Evolutionary conservation across 2,797 vertebrate genomes (phyloP), one percentile per base, ranked within the genome.

Genomic region (Malacoctenus gilli): DNA sequence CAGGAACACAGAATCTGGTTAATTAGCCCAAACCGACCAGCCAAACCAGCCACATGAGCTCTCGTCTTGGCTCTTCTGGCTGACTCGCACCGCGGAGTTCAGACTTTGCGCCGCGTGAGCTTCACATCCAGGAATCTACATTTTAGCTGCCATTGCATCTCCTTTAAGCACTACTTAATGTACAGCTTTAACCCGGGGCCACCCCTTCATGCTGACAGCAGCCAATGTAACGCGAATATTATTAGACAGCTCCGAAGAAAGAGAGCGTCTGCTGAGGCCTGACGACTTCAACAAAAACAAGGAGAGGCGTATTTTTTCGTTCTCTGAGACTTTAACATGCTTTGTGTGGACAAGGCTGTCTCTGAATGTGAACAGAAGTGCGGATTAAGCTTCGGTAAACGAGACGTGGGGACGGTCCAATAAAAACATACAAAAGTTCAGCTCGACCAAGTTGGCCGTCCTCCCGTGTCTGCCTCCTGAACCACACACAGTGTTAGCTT

Each of bases 41-140:
- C 41, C 62, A 14, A 28, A 44, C 50, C 59, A 34, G 40, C n/a
- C 20, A 15, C 22, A 5, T 54, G 59, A 56, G 6, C 38, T 60
- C 51, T 37, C 59, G 47, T 28, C n/a, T 28, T 57, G 53, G 38
- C 67, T 61, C 19, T 20, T 37, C 53, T 50, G 13, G 0, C 42
- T 50, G 31, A 59, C 62, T 41, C 36, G 37, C 32, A 53, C 61
- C 31, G 38, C 22, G 59, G 56, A 79, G 67, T 65, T 55, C 71
- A 75, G 79, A 65, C 59, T 52, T 72, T 82, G 60, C 70, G 75
- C 64, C 68, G 55, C 62, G n/a, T n/a, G 46, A 86, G 68, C 72
- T 83, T 79, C 85, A 73, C 75, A 66, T 71, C 55, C 71, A 80
- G 70, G 72, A 84, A 85, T 87, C 77, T 64, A 51, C 3, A 51